Evolutionary conservation across 2,888 invertebrate species (phyloP).

Genomic region (Polia nebulosa): DNA sequence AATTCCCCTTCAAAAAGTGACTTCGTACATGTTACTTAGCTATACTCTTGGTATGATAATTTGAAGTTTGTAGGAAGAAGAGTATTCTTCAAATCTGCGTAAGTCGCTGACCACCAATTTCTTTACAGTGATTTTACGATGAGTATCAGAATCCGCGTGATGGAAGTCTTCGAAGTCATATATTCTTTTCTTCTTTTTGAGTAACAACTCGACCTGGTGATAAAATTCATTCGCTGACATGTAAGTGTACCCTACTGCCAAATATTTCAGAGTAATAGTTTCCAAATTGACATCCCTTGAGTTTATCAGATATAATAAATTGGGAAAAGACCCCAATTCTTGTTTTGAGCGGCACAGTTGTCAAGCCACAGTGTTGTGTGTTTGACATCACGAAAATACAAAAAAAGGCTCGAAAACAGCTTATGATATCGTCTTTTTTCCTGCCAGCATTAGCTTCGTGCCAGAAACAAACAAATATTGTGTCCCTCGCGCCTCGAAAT

Average conservation of each 20-base stretch:
- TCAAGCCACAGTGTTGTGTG: too few relatives aligned
- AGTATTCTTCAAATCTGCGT: slow-evolving; percentile 59
- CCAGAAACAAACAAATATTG: slow-evolving; percentile 47
- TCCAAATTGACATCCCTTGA: slow-evolving; percentile 53
- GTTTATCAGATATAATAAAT: slow-evolving; percentile 56
- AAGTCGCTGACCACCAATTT: slow-evolving; percentile 60
- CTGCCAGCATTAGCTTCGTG: slow-evolving; percentile 71
- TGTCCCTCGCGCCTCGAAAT: slow-evolving; percentile 15
- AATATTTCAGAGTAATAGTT: slow-evolving; percentile 59
- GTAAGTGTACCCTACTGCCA: too few relatives aligned
- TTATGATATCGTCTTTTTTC: slow-evolving; percentile 68
- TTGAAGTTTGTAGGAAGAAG: too few relatives aligned
- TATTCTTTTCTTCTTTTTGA: too few relatives aligned
- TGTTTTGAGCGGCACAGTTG: too few relatives aligned
- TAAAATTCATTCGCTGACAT: too few relatives aligned
- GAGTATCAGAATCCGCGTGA: too few relatives aligned
- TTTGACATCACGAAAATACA: too few relatives aligned
- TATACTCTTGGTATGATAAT: slow-evolving; percentile 31
- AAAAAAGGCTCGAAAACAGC: too few relatives aligned
- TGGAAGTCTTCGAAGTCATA: too few relatives aligned
- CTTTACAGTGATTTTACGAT: slow-evolving; percentile 51
- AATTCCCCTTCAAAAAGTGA: slow-evolving; percentile 43
- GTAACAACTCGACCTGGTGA: too few relatives aligned
- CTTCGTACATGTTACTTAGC: slow-evolving; percentile 45
- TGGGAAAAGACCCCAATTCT: slow-evolving; percentile 61